These are phyloP conservation scores for Loris lydekkerianus DNA, from an alignment of 2,797 vertebrate species.

Conservation along the genomic window DNA sequence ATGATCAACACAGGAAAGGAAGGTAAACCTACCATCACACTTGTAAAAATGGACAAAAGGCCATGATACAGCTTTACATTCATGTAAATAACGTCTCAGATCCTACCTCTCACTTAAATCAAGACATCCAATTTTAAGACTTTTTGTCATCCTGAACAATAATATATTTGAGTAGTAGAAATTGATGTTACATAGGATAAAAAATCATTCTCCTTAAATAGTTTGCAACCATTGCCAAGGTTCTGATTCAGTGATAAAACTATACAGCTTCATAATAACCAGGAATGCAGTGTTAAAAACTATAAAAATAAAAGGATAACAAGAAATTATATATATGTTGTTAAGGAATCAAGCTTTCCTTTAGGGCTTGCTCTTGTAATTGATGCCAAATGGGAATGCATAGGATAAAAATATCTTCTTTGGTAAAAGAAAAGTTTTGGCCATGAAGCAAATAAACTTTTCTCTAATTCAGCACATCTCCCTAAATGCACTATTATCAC, in stretches of 20 bases:
- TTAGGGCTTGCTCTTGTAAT: not conserved
- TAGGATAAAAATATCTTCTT: not conserved
- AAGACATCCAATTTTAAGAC: not conserved
- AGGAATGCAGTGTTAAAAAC: not conserved
- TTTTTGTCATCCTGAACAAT: not conserved
- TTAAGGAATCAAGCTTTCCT: not conserved
- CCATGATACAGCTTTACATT: not conserved
- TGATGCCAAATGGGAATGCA: not conserved
- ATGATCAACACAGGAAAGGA: not conserved
- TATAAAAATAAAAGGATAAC: not conserved
- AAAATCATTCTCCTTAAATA: not conserved
- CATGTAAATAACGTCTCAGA: conserved; percentile 13
- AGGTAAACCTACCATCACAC: not conserved
- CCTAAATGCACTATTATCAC: not conserved
- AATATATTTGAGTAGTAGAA: not conserved
- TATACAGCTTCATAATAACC: not conserved
- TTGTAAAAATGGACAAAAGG: not conserved
- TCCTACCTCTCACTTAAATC: not conserved
- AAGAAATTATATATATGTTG: not conserved
- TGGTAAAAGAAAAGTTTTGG: not conserved
- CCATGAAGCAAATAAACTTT: conserved; percentile 1
- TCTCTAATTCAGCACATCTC: not conserved
- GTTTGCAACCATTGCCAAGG: not conserved
- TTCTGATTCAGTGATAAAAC: not conserved
- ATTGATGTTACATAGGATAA: not conserved